Base-by-base conservation (phyloP, 1,140 invertebrate species). In the Pemphigus obesinymphae region DNA sequence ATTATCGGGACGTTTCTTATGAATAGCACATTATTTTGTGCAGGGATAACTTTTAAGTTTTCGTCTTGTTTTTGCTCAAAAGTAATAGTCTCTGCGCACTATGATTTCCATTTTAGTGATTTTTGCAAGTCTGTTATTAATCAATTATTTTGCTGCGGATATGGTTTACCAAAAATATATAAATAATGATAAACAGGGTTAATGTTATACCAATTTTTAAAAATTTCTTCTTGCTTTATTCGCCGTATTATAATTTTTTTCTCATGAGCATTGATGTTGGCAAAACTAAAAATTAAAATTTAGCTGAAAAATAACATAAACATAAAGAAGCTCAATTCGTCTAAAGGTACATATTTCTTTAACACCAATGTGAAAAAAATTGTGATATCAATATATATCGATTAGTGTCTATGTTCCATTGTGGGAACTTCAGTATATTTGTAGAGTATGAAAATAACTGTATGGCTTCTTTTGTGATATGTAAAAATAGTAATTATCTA, bases 21-120 rank as follows among this genome's bases (percentile, higher is more conserved):
- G 6, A 73, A 34, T 50, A 31, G 26, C 45, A 73, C 45, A 31
- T 48, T 29, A 43, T 70, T 70, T 31, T 50, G 45, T 73, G 29
- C 43, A 10, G 45, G 26, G 43, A n/a, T 50, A 73, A 73, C 6
- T 29, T 73, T 78, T 43, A 80, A 63, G 53, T 63, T 80, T 80
- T 63, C 23, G 37, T 80, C 50, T 80, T 80, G 26, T 43, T 76
- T 80, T 80, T 80, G 76, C 76, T 80, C 76, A 80, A 80, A 80
- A 73, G 26, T 63, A 43, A 80, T 80, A 43, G 37, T 45, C 55
- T 80, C 10, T 58, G 53, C 23, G 37, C 76, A 80, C 55, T 58
- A 80, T 63, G 37, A 63, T 80, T 78, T 61, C 55, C 23, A 43
- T 80, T 61, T 61, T 80, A 80, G 76, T 80, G 76, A 61, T 80